Evolutionary conservation across 2,797 vertebrate genomes (phyloP).

Genomic region (Pangasius larnaudii): DNA sequence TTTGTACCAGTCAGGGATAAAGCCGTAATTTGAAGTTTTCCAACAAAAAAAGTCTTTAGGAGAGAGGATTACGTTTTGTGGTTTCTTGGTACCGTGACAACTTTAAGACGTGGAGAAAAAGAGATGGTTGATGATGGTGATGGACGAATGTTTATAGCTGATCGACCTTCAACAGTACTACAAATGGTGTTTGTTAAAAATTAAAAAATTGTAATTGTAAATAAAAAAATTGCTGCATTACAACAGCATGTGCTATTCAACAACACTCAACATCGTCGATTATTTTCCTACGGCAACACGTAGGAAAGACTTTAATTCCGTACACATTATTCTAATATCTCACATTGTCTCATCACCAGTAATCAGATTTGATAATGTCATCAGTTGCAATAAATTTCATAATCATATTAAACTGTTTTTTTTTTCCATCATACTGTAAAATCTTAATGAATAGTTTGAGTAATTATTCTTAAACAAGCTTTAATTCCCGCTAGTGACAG

Average conservation of each 20-base stretch:
- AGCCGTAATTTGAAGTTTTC: neutral
- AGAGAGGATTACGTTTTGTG: neutral
- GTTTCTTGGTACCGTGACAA: neutral
- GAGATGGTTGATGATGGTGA: neutral
- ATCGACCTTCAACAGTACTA: neutral
- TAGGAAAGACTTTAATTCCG: neutral
- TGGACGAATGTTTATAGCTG: neutral
- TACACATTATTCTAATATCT: constrained; percentile 11
- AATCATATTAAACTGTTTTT: neutral
- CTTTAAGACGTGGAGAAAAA: neutral
- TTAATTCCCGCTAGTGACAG: constrained; percentile 47
- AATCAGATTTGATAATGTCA: constrained; percentile 28
- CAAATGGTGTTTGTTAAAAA: neutral
- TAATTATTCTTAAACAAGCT: constrained; percentile 71
- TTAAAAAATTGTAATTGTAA: neutral
- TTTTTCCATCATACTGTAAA: neutral
- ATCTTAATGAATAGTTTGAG: constrained; percentile 45
- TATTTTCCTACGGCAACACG: neutral
- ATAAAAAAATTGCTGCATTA: neutral
- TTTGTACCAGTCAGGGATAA: neutral
- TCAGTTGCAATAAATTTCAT: constrained; percentile 17
- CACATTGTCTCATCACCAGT: constrained; percentile 33
- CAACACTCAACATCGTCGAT: neutral
- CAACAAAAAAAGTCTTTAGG: neutral
- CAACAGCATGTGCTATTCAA: neutral